Evolutionary conservation across 2,113 vertebrate species (phyloP), one percentile per base, ranked within the genome.

Genomic region (Pelecanus crispus): DNA sequence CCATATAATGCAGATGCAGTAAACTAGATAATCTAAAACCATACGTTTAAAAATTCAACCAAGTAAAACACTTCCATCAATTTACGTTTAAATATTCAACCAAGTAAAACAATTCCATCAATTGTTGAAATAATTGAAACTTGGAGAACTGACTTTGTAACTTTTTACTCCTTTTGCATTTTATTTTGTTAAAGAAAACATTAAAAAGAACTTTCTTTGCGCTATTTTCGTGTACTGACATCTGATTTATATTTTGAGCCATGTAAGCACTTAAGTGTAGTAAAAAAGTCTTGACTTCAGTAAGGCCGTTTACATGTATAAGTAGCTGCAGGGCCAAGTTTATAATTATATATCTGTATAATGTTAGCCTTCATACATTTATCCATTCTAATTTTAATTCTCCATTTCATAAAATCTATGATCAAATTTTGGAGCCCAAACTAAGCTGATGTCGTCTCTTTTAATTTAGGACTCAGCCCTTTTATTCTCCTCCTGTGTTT

Each of bases 381-480:
- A 45, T 40, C 25, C 73, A 26, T 91, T 87, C 86, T 66, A 65
- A 21, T 68, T 83, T 85, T 61, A 92, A 82, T 88, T 75, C 90
- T 72, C 45, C 75, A 45, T 94, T 85, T 85, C 85, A 92, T 77
- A 42, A 97, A 98, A 97, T 95, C 94, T 73, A 13, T 92, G 86
- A 94, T 88, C 85, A 92, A 82, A 95, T 97, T 94, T 91, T 97
- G 94, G 92, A 96, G 90, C 77, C 86, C 17, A 7, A 89, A 59
- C 94, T 74, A 91, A 95, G 95, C 93, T 55, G 47, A 94, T 66
- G 92, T 87, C 5, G 80, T 96, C 73, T 88, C 59, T 96, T 96
- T 97, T 96, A 59, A 94, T 92, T 97, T 94, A 95, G 42, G 84
- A 92, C 89, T 96, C 87, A 94, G 93, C 75, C 77, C 91, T 97